Evolutionary conservation across 2,113 vertebrate genomes (phyloP).

Genomic region (Chaetops frenatus): DNA sequence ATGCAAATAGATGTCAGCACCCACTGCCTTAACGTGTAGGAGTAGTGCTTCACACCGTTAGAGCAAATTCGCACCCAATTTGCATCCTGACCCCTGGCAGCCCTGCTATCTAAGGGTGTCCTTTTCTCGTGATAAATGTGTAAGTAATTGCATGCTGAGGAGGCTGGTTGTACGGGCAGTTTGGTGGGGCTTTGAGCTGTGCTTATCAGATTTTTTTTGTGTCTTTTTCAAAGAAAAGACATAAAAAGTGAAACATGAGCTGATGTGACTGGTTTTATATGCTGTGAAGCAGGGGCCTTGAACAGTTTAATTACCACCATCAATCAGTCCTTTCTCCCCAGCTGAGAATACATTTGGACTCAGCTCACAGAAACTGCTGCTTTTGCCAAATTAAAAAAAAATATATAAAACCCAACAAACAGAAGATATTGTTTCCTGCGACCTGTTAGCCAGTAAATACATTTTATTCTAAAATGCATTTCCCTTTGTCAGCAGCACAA

Average conservation of each 20-base stretch:
- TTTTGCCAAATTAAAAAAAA: background rate
- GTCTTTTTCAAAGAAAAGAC: conserved; percentile 31
- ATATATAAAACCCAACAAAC: background rate
- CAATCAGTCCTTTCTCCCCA: conserved; percentile 44
- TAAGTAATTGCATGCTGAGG: background rate
- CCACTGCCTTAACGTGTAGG: background rate
- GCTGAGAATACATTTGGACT: conserved; percentile 28
- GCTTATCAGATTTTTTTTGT: background rate
- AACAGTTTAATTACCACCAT: conserved; percentile 47
- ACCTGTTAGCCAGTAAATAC: background rate
- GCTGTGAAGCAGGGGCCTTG: conserved; percentile 33
- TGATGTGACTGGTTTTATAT: conserved; percentile 45
- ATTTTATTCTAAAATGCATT: background rate
- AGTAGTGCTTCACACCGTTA: background rate
- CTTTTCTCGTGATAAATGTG: background rate
- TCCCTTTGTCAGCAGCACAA: background rate
- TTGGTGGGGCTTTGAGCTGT: background rate
- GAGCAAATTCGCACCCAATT: background rate
- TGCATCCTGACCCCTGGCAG: background rate
- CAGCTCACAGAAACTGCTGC: background rate
- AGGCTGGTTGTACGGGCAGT: background rate
- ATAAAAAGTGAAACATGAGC: conserved; percentile 59
- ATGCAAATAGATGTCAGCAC: background rate
- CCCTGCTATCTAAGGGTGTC: background rate
- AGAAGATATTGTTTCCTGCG: background rate